Base-by-base conservation (phyloP, 2,888 invertebrate species). In the Drosophila greeni region DNA sequence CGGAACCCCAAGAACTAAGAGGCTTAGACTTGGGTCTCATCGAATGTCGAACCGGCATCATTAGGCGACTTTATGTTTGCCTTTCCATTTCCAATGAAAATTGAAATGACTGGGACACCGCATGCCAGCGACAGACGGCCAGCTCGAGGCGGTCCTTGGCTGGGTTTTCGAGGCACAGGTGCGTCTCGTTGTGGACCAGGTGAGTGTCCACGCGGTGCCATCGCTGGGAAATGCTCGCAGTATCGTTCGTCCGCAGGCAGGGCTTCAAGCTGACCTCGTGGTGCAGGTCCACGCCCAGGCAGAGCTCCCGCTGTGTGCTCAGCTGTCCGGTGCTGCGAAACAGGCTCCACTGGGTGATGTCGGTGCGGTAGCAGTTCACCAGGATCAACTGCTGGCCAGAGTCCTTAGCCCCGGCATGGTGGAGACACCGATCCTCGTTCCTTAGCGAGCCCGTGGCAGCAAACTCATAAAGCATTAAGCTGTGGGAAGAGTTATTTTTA, bases 1-100 rank as follows among this genome's bases (percentile, higher is more conserved):
- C 31, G 20, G 40, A 54, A 31, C 31, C 20, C 29, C 26, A n/a
- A 3, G 9, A 31, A 24, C 23, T 23, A 62, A 36, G 24, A 33
- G 40, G 40, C 60, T 60, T 45, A 47, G 59, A n/a, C 29, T 33
- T 31, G 14, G 45, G 20, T 47, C 16, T 20, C 48, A 61, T 40
- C 47, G 61, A 48, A 34, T 48, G 37, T 43, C 34, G 24, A 6
- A 14, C 40, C 26, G 34, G 31, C 24, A 69, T 60, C 51, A 53
- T 69, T 68, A 51, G 40, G 39, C 26, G 36, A 31, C 68, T 53
- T 72, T 78, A 68, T 40, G 54, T 53, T 47, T 60, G 69, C 31
- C 88, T 61, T 65, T 86, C 79, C 56, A 88, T 73, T 74, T 89
- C 88, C 62, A 87, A 81, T 42, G 86, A 78, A 78, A 88, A 89